Base-by-base conservation (phyloP, 2,113 vertebrate species). In the Bagarius yarrelli region DNA sequence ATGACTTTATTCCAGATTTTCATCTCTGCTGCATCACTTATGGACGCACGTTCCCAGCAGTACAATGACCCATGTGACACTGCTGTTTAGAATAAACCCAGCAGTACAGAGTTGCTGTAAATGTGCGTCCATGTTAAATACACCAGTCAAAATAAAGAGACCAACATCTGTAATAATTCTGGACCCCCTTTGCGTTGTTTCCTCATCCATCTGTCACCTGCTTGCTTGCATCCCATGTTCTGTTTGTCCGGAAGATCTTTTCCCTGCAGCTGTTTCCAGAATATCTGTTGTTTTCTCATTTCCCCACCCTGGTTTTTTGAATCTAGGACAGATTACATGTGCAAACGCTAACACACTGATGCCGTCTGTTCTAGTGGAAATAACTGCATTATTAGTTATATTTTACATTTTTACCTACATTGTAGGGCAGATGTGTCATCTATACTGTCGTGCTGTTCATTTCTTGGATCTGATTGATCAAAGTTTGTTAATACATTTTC, bases 191-290 rank as follows among this genome's bases (percentile, higher is more conserved):
- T 5, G 19, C 47, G 44, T 69, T 16, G 1, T 44, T n/a, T 44
- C 66, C 21, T 74, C 52, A 16, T 15, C 50, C 64, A 55, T 76
- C 25, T 56, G 16, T 63, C 53, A 47, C 44, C n/a, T 23, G 15
- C 64, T 25, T 60, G 32, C 81, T 52, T 15, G 32, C 18, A 47
- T 69, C 13, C 27, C 36, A 40, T 15, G 60, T 59, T 52, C 23
- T 36, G 21, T 21, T 59, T 75, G 57, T 60, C 55, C n/a, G 23
- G 36, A 60, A 18, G 59, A 64, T 47, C 53, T 60, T 57, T 70
- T 47, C 44, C 25, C 57, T 83, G 81, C 76, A 83, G 81, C 67
- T 83, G 81, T 78, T 78, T 78, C 50, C 81, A 78, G 25, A 76
- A 63, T 77, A 50, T 71, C 69, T 63, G 57, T 78, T 66, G 75